Evolutionary conservation across 2,113 vertebrate genomes (phyloP).

Genomic region (Lamprotornis superbus): DNA sequence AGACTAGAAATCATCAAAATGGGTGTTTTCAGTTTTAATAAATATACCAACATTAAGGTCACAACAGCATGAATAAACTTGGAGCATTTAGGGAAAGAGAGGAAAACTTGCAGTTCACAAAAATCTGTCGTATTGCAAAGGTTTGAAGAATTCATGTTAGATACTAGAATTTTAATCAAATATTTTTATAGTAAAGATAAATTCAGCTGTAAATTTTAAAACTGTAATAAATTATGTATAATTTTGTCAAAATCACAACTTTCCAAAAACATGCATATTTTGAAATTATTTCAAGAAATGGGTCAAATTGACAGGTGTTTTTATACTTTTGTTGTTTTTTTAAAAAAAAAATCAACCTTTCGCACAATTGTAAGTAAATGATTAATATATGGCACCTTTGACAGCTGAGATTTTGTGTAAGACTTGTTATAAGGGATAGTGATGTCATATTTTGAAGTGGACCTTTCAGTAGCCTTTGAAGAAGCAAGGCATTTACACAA

Average conservation of each 20-base stretch:
- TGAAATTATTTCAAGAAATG: background rate
- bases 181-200: background rate
- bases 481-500: background rate
- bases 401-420: background rate
- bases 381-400: background rate
- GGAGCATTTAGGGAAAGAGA: background rate
- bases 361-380: background rate
- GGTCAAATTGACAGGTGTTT: background rate
- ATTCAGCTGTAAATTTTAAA: background rate
- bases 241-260: background rate
- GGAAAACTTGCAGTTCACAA: background rate
- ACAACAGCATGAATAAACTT: background rate
- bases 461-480: background rate
- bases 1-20: background rate
- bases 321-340: background rate
- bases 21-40: background rate
- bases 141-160: background rate
- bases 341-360: background rate
- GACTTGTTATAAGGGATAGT: background rate
- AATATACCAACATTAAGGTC: background rate
- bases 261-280: accelerated
- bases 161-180: background rate
- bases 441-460: background rate
- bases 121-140: background rate
- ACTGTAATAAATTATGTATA: background rate